phyloP scores from a whole-genome alignment of 2,113 vertebrate genomes.

The Mirza zaza region DNA sequence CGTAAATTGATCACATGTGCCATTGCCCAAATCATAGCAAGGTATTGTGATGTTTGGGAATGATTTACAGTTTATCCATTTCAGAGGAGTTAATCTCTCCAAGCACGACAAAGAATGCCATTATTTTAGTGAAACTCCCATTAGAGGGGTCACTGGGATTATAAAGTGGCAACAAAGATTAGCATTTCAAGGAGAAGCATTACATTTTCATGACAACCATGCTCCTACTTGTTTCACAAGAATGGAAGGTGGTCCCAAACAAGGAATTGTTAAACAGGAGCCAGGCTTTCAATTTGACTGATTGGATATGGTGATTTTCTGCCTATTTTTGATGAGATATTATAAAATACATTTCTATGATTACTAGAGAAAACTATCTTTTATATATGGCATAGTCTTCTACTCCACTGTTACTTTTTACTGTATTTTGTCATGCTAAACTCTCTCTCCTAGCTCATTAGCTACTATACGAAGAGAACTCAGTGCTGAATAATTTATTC shows the following conservation, averaged over 20 bases:
- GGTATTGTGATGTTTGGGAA: not conserved
- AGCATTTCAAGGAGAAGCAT: slow-evolving; percentile 58
- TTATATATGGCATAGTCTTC: not conserved
- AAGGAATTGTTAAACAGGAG: slow-evolving; percentile 32
- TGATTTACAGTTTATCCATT: not conserved
- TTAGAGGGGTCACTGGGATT: not conserved
- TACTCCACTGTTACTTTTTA: not conserved
- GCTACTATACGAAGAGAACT: not conserved
- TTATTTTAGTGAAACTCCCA: slow-evolving; percentile 29
- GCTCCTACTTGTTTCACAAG: not conserved
- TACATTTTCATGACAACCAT: slow-evolving; percentile 63
- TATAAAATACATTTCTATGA: slow-evolving; percentile 28
- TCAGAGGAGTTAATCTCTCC: not conserved
- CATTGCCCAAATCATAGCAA: not conserved
- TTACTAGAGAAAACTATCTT: not conserved
- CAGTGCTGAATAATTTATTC: not conserved
- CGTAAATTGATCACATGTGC: not conserved
- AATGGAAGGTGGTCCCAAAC: slow-evolving; percentile 36
- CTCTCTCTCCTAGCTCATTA: not conserved
- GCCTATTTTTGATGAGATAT: slow-evolving; percentile 22
- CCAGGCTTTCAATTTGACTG: slow-evolving; percentile 38
- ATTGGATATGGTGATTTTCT: slow-evolving; percentile 58
- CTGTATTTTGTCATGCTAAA: not conserved
- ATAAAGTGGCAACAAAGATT: slow-evolving; percentile 48
- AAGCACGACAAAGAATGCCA: not conserved